Base-by-base conservation (phyloP, 1,140 invertebrate genomes). In the Sarcophaga peregrina region DNA sequence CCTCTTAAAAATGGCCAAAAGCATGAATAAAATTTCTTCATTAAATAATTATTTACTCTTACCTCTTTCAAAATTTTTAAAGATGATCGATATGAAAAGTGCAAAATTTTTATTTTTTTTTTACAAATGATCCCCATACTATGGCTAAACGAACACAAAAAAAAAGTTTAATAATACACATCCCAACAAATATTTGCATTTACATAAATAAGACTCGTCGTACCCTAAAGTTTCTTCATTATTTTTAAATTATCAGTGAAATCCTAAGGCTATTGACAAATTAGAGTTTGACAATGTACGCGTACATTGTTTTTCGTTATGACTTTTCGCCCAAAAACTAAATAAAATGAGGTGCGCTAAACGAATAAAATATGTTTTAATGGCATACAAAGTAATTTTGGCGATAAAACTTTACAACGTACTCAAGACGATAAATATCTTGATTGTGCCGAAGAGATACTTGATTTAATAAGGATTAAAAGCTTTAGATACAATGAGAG, bases 251-350 rank as follows among this genome's bases (percentile, higher is more conserved):
- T 52, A 50, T 78, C 3, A 78, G 50, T 50, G 75, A 11, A 47
- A 78, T 13, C 75, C 75, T 78, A 25, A 47, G 75, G 75, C n/a
- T 52, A 25, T 78, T 78, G 62, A 25, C 20, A 17, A 68, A 20
- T 78, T 52, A 78, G 8, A 78, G 75, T 78, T 78, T 78, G 75
- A 78, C 47, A 78, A 47, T 52, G 11, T 15, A 72, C 37, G 9
- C 17, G 8, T 78, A 37, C 25, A 78, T 52, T 78, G 15, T 48
- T 48, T 74, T 45, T 45, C 0, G 1, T 9, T 13, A 46, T 45
- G 45, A 13, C 11, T 46, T 74, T 25, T 9, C n/a, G n/a, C 10
- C 8, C 3, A 11, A 45, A 45, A 13, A 46, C 46, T 5, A 5
- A 74, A 3, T 15, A 46, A 74, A 13, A 13, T 11, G 13, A 46